Evolutionary conservation across 2,888 invertebrate genomes (phyloP).

Genomic region (Heliconius hortense): DNA sequence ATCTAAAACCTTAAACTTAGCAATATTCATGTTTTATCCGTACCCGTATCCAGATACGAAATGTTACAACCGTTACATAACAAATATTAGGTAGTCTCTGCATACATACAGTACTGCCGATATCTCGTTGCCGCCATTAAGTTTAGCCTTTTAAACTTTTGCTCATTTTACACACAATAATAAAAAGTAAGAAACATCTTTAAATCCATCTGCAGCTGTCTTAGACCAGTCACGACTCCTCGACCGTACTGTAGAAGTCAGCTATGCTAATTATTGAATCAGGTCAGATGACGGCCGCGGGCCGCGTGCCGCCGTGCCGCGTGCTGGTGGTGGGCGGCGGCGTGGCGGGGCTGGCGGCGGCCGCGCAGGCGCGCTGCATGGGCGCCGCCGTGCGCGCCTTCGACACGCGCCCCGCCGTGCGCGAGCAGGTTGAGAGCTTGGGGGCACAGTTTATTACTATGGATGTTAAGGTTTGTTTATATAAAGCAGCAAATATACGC

Average conservation of each 20-base stretch:
- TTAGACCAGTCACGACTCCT: no score
- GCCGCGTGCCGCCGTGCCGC: conserved; percentile 94
- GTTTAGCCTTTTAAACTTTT: not conserved
- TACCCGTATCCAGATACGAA: no score
- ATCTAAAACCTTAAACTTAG: no score
- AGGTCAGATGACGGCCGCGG: conserved; percentile 95
- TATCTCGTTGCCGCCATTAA: not conserved
- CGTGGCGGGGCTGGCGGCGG: conserved; percentile 93
- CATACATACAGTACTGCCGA: no score
- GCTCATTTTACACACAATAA: not conserved
- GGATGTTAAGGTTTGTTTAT: conserved; percentile 82
- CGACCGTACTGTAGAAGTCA: no score
- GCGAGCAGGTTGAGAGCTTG: conserved; percentile 92
- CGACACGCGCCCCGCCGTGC: conserved; percentile 91
- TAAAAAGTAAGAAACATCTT: not conserved
- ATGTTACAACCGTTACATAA: no score
- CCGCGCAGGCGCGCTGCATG: conserved; percentile 93
- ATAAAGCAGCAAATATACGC: not conserved
- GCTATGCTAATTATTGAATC: conserved; percentile 22
- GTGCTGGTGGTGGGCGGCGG: conserved; percentile 94
- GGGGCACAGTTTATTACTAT: conserved; percentile 94
- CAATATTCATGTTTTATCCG: no score
- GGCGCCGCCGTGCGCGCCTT: conserved; percentile 94
- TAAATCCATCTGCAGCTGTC: not conserved
- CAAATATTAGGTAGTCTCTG: no score